Percentiles rank a stretch among this genome's conserved stretches.
These are phyloP conservation scores for Parazoanthus swiftii DNA, from an alignment of 92 coral and sea anemone species.

Conservation along the genomic window DNA sequence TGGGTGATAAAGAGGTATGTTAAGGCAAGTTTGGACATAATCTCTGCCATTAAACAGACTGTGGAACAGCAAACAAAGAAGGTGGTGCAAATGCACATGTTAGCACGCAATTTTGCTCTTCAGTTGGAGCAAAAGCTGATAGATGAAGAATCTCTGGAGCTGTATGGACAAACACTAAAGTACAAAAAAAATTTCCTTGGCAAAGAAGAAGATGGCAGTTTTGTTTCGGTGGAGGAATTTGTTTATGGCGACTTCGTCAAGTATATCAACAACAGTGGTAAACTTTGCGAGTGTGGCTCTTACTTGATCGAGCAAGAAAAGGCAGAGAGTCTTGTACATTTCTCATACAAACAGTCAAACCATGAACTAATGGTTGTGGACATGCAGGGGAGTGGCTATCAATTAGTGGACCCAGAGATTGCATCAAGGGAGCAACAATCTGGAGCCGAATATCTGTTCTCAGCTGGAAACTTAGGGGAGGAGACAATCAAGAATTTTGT, in stretches of 20 bases:
- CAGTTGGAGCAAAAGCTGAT: slow-evolving; percentile 4
- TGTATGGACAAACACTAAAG: neutral
- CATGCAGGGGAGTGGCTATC: slow-evolving; percentile 39
- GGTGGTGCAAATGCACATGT: slow-evolving; percentile 25
- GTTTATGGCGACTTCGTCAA: neutral
- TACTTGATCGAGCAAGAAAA: slow-evolving; percentile 7
- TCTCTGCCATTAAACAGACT: slow-evolving; percentile 20
- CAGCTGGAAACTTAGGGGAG: slow-evolving; percentile 40
- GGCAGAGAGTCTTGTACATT: slow-evolving; percentile 24
- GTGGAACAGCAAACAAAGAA: neutral
- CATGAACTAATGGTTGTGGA: slow-evolving; percentile 29
- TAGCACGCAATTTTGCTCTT: slow-evolving; percentile 12
- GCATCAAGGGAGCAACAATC: slow-evolving; percentile 14
- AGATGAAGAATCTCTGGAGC: neutral
- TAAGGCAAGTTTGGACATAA: slow-evolving; percentile 18
- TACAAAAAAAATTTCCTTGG: neutral
- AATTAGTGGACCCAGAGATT: slow-evolving; percentile 39
- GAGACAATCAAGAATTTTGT: slow-evolving; percentile 25
- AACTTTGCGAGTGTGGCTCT: slow-evolving; percentile 1
- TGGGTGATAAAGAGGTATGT: slow-evolving; percentile 23
- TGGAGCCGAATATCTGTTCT: slow-evolving; percentile 25
- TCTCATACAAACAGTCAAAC: slow-evolving; percentile 23
- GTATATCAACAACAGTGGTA: slow-evolving; percentile 20
- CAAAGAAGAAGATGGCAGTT: slow-evolving; percentile 6
- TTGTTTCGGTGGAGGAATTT: slow-evolving; percentile 1